Evolutionary conservation across 92 coral and sea anemone species (phyloP).

Genomic region (Palythoa heliodiscus): DNA sequence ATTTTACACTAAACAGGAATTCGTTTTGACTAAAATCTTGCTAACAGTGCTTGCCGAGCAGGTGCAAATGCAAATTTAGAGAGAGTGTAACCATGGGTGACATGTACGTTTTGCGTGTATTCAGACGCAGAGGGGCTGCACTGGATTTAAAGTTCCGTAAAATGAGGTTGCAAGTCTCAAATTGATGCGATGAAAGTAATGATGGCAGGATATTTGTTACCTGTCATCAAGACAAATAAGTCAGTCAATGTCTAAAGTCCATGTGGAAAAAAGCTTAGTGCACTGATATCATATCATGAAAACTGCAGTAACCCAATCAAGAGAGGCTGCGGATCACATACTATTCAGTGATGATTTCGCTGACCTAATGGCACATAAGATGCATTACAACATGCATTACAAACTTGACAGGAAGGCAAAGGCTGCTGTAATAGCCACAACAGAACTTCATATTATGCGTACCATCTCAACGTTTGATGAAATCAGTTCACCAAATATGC

Average conservation of each 20-base stretch:
- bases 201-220: constrained; percentile 23
- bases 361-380: constrained; percentile 39
- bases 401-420: neutral
- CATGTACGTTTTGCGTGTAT: neutral
- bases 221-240: constrained; percentile 19
- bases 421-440: constrained; percentile 37
- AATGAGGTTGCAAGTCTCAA: constrained; percentile 28
- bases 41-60: constrained; percentile 37
- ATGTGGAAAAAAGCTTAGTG: constrained; percentile 37
- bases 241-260: constrained; percentile 29
- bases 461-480: neutral
- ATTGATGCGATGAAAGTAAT: neutral
- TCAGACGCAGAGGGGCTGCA: constrained; percentile 27
- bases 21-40: constrained; percentile 35
- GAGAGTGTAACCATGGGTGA: neutral
- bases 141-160: constrained; percentile 6
- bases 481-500: neutral
- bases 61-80: constrained; percentile 28
- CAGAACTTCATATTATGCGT: constrained; percentile 37
- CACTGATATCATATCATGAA: constrained; percentile 23
- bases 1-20: constrained; percentile 21
- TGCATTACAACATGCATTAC: constrained; percentile 39
- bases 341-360: constrained; percentile 23
- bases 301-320: constrained; percentile 27
- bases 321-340: neutral